A percentile compares a stretch with the other conserved stretches of the same genome.
Conservation (phyloP, 2,113 vertebrate genomes). For the Pipa parva region DNA sequence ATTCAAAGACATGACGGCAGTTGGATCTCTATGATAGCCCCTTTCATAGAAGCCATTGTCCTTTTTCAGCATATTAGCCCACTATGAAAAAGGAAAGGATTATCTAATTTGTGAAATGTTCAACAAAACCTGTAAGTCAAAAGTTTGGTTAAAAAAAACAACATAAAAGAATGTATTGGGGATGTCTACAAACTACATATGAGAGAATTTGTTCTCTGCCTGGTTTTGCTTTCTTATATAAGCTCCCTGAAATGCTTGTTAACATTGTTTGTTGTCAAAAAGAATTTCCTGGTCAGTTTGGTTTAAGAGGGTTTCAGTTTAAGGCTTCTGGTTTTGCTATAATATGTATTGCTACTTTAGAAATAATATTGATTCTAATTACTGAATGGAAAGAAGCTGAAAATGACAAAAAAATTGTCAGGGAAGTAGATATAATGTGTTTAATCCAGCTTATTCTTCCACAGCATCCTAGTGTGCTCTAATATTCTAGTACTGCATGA, state of each 20-base stretch:
- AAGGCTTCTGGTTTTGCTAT: neutral
- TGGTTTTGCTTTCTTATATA: constrained; percentile 15
- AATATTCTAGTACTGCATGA: too few species aligned
- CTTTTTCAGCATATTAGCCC: constrained; percentile 41
- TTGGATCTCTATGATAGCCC: constrained; percentile 19
- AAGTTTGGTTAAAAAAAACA: constrained; percentile 41
- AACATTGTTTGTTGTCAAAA: constrained; percentile 22
- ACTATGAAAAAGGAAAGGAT: constrained; percentile 27
- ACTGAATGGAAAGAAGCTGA: neutral
- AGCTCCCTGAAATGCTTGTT: constrained; percentile 29
- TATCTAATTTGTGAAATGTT: constrained; percentile 35
- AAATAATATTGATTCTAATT: neutral
- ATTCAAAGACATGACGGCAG: constrained; percentile 45
- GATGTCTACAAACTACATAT: constrained; percentile 32
- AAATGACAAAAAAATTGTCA: too few species aligned
- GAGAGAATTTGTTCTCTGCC: constrained; percentile 25
- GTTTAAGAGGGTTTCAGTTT: neutral
- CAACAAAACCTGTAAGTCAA: constrained; percentile 37
- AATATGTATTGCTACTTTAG: neutral
- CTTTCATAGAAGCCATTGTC: constrained; percentile 44
- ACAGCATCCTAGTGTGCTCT: too few species aligned
- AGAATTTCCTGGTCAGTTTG: constrained; percentile 6
- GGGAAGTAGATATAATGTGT: too few species aligned
- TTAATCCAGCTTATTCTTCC: too few species aligned
- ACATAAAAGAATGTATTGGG: constrained; percentile 47